Evolutionary conservation across 2,113 vertebrate genomes (phyloP).

Genomic region (Strix aluco): DNA sequence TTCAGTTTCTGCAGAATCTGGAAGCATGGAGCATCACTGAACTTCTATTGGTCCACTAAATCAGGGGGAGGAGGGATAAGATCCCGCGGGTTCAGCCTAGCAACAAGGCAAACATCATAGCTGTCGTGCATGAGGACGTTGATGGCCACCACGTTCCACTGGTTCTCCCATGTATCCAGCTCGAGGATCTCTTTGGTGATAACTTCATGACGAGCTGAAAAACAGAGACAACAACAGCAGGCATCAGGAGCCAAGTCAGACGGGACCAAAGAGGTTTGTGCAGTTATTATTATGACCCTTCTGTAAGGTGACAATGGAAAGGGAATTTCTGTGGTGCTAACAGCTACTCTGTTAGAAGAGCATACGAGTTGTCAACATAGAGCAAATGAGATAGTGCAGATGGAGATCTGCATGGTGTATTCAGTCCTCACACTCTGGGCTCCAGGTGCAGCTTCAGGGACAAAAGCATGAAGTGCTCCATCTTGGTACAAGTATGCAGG

Average conservation of each 20-base stretch:
- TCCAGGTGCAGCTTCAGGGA: constrained; percentile 15
- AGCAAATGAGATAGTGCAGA: background rate
- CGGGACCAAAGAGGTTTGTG: background rate
- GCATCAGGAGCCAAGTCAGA: background rate
- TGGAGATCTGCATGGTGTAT: background rate
- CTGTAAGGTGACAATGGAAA: background rate
- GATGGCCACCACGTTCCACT: constrained; percentile 87
- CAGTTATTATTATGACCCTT: background rate
- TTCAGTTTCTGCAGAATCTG: background rate
- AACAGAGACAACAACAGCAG: background rate
- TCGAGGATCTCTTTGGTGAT: constrained; percentile 94
- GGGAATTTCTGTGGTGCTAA: background rate
- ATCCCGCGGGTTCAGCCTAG: constrained; percentile 90
- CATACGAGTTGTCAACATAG: rapidly evolving
- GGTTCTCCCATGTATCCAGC: constrained; percentile 89
- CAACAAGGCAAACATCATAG: constrained; percentile 95
- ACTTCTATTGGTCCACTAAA: constrained; percentile 73
- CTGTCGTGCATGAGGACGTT: constrained; percentile 91
- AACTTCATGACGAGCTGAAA: constrained; percentile 90
- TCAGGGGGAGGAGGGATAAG: constrained; percentile 91
- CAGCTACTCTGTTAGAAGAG: background rate
- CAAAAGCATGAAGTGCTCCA: background rate
- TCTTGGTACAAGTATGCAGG: background rate
- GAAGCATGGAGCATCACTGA: background rate
- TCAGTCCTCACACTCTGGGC: background rate